Evolutionary conservation across 2,888 invertebrate species (phyloP).

Genomic region (Diaphora mendica): DNA sequence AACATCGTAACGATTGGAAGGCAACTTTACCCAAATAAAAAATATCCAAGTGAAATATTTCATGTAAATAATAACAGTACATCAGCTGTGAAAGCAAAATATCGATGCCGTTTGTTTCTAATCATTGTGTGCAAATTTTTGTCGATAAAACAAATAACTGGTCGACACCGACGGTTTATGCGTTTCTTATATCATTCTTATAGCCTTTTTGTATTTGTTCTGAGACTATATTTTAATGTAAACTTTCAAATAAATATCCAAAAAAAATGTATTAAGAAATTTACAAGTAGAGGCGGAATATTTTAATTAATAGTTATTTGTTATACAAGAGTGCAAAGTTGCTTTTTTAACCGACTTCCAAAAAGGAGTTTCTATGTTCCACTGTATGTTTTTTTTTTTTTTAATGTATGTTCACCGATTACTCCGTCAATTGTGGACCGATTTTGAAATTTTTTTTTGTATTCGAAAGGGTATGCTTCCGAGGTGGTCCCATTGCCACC

Average conservation of each 20-base stretch:
- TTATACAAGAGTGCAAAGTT: no score
- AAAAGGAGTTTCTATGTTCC: no score
- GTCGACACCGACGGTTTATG: slow-evolving; percentile 57
- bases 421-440: no score
- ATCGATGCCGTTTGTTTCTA: slow-evolving; percentile 71
- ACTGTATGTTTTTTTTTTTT: no score
- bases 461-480: no score
- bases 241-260: neutral
- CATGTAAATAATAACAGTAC: slow-evolving; percentile 62
- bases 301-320: no score
- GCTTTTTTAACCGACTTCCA: no score
- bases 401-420: no score
- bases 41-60: slow-evolving; percentile 55
- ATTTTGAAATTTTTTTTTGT: no score
- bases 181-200: slow-evolving; percentile 53
- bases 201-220: slow-evolving; percentile 33
- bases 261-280: no score
- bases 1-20: slow-evolving; percentile 19
- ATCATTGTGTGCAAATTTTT: slow-evolving; percentile 81
- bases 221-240: neutral
- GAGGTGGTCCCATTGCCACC: no score
- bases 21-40: slow-evolving; percentile 47
- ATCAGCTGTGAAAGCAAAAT: slow-evolving; percentile 68
- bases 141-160: slow-evolving; percentile 72
- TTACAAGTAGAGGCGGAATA: no score